A percentile compares a stretch with the other conserved stretches of the same genome.
phyloP scores from a whole-genome alignment of 2,888 invertebrate genomes.

The Brachycybe producta region DNA sequence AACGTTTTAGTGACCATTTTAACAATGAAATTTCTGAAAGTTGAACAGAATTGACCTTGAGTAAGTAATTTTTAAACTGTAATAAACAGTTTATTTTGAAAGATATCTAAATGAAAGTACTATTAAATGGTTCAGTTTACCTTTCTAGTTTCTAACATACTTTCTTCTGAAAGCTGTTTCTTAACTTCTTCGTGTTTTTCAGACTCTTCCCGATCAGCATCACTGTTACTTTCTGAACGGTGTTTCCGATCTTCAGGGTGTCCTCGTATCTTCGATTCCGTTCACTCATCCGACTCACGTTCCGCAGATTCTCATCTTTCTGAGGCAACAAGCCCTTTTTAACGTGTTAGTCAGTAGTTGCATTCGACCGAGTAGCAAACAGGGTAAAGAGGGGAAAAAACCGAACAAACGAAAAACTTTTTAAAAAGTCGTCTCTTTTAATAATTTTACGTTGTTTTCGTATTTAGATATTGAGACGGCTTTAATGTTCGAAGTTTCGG shows the following conservation, averaged over 20 bases:
- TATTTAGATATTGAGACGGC: constrained; percentile 53
- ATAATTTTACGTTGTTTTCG: not conserved
- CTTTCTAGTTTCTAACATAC: too few species aligned
- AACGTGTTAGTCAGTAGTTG: constrained; percentile 80
- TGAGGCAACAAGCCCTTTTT: constrained; percentile 83
- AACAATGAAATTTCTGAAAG: too few species aligned
- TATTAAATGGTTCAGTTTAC: too few species aligned
- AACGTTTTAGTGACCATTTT: too few species aligned
- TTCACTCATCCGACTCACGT: constrained; percentile 90
- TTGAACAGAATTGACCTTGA: too few species aligned
- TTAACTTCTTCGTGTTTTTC: too few species aligned
- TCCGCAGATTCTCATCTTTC: constrained; percentile 64
- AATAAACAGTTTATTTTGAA: too few species aligned
- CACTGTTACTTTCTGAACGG: constrained; percentile 90
- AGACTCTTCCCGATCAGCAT: constrained; percentile 81
- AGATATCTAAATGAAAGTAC: too few species aligned
- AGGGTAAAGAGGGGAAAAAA: constrained; percentile 43
- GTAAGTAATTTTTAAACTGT: too few species aligned
- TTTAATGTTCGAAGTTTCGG: constrained; percentile 84
- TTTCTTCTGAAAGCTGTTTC: too few species aligned
- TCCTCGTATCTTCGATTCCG: constrained; percentile 64
- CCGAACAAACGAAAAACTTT: not conserved
- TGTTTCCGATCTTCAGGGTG: constrained; percentile 52
- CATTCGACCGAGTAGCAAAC: constrained; percentile 64
- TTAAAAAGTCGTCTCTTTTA: not conserved